phyloP scores from a whole-genome alignment of 2,113 vertebrate genomes.

The Cyrtonyx montezumae region DNA sequence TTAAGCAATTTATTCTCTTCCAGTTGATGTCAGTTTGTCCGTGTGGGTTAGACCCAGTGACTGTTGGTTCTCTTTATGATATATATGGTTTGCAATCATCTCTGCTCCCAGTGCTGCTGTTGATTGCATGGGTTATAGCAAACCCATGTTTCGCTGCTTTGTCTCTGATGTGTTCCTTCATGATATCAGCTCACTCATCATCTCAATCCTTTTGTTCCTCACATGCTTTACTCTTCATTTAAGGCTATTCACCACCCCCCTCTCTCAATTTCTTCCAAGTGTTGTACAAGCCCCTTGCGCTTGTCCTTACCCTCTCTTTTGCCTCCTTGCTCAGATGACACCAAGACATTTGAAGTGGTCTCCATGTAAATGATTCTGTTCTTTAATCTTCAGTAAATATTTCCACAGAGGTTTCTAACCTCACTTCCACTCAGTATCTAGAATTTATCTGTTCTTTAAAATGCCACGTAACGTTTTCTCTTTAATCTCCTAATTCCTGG shows the following conservation, averaged over 20 bases:
- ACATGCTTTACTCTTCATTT: background rate
- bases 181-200: background rate
- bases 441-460: constrained; percentile 44
- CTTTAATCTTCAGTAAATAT: constrained; percentile 29
- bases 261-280: background rate
- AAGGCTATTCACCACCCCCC: background rate
- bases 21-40: constrained; percentile 45
- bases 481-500: background rate
- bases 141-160: background rate
- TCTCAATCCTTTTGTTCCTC: background rate
- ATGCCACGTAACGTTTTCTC: background rate
- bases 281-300: background rate
- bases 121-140: background rate
- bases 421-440: background rate
- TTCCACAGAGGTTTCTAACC: constrained; percentile 24
- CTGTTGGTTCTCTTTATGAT: constrained; percentile 45
- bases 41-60: constrained; percentile 18
- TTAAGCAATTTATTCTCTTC: constrained; percentile 33
- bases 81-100: constrained; percentile 26
- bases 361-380: background rate
- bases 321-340: background rate
- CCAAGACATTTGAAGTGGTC: background rate
- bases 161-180: background rate
- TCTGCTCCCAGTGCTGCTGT: constrained; percentile 6
- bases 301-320: background rate